Evolutionary conservation across 2,888 invertebrate genomes (phyloP), one percentile per base, ranked within the genome.

Genomic region (Metacarcinus magister): DNA sequence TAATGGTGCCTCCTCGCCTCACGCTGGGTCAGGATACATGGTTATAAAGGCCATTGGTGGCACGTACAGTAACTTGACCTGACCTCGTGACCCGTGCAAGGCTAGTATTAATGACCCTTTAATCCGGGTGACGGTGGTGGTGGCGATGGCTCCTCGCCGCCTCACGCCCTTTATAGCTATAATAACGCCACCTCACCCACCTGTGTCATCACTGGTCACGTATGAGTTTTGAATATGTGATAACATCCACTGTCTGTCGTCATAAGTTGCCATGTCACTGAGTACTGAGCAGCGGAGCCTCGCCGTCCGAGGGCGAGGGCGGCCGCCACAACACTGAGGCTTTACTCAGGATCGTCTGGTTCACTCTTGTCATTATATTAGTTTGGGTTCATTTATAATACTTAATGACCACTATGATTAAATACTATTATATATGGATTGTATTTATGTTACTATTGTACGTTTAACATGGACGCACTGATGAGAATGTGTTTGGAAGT

Each of bases 231-330:
- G 96, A 32, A 97, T 97, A 75, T 97, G 97, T 10, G 96, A 96
- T 48, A 97, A 75, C 46, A 97, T 95, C 97, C 97, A 97, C 75
- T 96, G 96, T 48, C 93, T 97, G 90, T 97, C 97, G 95, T 97
- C 97, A 96, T 96, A 97, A 43, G 97, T 97, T 95, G 97, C 97
- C 97, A 97, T 96, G 90, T 32, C 94, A 39, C 23, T 60, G n/a
- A 8, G 39, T 19, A 39, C 39, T 39, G n/a, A 16, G 46, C 19
- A 32, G 54, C 39, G 60, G 23, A 75, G 75, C 75, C 75, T 43
- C 16, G 60, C 75, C 67, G 75, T 10, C n/a, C 43, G 13, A 16
- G 23, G 32, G 5, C 67, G 67, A 39, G 43, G 91, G 46, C 46
- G 46, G 19, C 60, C 60, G 46, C 48, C 75, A 75, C 75, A 75